These are phyloP conservation scores for Capreolus pygargus DNA, from an alignment of 2,113 vertebrate genomes.

Conservation along the genomic window DNA sequence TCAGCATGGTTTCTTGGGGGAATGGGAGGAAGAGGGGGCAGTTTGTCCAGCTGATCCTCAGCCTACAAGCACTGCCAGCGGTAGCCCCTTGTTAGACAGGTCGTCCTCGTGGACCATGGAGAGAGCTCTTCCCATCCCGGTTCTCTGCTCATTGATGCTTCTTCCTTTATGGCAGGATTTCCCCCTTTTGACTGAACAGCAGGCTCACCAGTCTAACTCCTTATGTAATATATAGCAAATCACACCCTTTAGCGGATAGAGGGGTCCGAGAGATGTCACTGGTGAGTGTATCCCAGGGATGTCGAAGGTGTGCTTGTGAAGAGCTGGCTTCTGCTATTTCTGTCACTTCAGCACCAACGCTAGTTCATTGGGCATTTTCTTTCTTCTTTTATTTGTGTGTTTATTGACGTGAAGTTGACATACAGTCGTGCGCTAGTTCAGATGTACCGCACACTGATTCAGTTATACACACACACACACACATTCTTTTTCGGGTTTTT, in stretches of 20 bases:
- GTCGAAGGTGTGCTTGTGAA: not conserved
- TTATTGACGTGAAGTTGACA: not conserved
- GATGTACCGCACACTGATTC: not conserved
- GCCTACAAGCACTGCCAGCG: not conserved
- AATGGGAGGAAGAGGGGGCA: accelerated
- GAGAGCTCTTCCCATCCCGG: not conserved
- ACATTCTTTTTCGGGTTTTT: not conserved
- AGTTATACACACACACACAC: not conserved
- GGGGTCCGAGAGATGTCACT: not conserved
- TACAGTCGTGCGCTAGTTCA: not conserved
- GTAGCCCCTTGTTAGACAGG: not conserved
- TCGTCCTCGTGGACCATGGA: not conserved
- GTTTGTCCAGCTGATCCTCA: not conserved
- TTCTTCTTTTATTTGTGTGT: not conserved
- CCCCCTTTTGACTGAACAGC: not conserved
- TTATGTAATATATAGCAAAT: not conserved
- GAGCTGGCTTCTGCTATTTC: not conserved
- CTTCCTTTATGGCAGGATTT: not conserved
- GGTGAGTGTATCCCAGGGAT: not conserved
- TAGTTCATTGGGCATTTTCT: not conserved
- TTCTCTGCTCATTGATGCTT: not conserved
- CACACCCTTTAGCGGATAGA: not conserved
- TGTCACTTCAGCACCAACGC: not conserved
- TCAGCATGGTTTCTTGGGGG: not conserved
- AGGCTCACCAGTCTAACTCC: not conserved